These are phyloP conservation scores for Nyleta sp. DNA, from an alignment of 2,888 invertebrate genomes.

Conservation along the genomic window DNA sequence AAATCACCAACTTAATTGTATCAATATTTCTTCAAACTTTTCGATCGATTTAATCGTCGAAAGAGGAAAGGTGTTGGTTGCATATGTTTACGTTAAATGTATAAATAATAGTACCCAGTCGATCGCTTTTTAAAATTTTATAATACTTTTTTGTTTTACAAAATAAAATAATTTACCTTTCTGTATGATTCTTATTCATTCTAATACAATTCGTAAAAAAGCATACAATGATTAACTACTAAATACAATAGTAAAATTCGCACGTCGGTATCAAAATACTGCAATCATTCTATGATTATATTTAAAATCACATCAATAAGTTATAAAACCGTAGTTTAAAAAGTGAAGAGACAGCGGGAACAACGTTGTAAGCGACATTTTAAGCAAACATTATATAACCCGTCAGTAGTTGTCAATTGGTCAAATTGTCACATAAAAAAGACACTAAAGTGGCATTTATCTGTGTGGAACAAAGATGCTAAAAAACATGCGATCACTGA, in stretches of 20 bases:
- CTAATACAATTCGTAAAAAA: not conserved
- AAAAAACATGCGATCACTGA: too few relatives aligned
- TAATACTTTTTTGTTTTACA: constrained; percentile 9
- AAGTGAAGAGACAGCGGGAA: too few relatives aligned
- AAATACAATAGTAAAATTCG: not conserved
- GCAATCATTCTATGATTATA: not conserved
- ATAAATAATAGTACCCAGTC: constrained; percentile 9
- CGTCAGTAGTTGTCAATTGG: too few relatives aligned
- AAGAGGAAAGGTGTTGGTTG: too few relatives aligned
- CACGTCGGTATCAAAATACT: constrained; percentile 10
- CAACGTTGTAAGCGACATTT: too few relatives aligned
- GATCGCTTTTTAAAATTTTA: constrained; percentile 1
- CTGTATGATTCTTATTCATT: not conserved
- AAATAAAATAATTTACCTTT: constrained; percentile 18
- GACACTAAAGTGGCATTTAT: too few relatives aligned
- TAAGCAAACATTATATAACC: too few relatives aligned
- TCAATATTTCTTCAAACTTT: too few relatives aligned
- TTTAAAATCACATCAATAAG: constrained; percentile 8
- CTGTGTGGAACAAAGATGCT: too few relatives aligned
- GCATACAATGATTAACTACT: not conserved
- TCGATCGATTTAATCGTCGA: too few relatives aligned
- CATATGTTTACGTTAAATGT: not conserved
- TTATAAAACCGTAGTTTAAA: too few relatives aligned
- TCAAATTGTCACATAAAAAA: too few relatives aligned
- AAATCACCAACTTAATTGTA: not conserved